These are phyloP conservation scores for Reticulitermes lucifugus DNA, from an alignment of 2,888 invertebrate species.

Conservation along the genomic window DNA sequence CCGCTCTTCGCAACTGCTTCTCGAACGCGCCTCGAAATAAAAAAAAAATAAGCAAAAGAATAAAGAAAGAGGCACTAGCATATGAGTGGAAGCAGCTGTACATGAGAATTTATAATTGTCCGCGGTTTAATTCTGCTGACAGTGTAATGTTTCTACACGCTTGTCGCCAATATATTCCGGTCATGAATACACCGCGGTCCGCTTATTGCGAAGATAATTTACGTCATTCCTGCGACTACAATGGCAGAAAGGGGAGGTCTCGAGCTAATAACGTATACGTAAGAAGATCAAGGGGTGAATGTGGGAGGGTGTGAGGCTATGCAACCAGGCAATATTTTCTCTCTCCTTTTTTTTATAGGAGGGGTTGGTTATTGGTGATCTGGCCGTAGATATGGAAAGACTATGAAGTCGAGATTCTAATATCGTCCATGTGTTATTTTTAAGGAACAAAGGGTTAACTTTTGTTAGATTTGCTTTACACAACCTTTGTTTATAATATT, in stretches of 20 bases:
- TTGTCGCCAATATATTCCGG: conserved; percentile 14
- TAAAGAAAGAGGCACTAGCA: too few relatives aligned
- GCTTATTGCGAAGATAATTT: conserved; percentile 7
- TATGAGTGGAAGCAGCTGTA: conserved; percentile 3
- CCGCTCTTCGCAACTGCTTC: too few relatives aligned
- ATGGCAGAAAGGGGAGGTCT: neutral
- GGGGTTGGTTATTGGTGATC: too few relatives aligned
- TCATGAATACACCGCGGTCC: conserved; percentile 6
- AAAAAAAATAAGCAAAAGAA: too few relatives aligned
- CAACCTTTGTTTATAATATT: too few relatives aligned
- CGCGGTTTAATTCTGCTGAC: neutral
- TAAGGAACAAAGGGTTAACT: too few relatives aligned
- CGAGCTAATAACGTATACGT: conserved; percentile 4
- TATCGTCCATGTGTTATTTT: too few relatives aligned
- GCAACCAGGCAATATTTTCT: conserved; percentile 25
- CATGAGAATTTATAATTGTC: neutral
- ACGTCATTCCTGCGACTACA: neutral
- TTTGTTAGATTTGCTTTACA: too few relatives aligned
- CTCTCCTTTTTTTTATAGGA: too few relatives aligned
- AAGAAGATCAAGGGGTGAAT: conserved; percentile 1
- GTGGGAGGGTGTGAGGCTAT: neutral
- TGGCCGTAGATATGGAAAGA: too few relatives aligned
- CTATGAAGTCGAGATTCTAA: too few relatives aligned
- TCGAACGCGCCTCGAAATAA: too few relatives aligned
- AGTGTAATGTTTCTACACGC: neutral